phyloP scores from a whole-genome alignment of 2,113 vertebrate genomes.

The Bubo bubo region DNA sequence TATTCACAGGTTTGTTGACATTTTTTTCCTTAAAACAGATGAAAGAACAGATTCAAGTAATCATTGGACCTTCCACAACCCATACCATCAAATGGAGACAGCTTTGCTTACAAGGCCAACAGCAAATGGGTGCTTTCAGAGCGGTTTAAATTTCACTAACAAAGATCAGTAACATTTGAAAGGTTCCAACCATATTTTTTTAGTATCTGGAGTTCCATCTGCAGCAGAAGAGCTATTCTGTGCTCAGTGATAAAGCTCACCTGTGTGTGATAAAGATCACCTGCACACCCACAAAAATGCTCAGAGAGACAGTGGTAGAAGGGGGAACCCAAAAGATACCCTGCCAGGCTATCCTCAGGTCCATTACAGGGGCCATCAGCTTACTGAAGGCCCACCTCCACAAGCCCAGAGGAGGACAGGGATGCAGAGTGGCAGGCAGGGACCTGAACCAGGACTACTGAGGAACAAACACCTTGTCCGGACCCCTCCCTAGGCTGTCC shows the following conservation, averaged over 20 bases:
- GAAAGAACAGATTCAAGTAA: neutral
- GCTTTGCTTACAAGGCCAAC: neutral
- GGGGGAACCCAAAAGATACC: neutral
- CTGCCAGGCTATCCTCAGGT: neutral
- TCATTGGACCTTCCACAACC: neutral
- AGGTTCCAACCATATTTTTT: neutral
- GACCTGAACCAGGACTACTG: neutral
- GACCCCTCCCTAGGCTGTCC: accelerated
- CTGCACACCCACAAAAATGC: neutral
- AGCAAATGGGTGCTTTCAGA: neutral
- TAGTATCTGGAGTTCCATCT: neutral
- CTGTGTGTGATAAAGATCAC: neutral
- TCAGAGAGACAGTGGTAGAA: neutral
- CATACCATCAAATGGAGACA: neutral
- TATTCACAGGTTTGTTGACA: neutral
- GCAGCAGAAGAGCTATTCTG: neutral
- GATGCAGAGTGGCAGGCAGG: neutral
- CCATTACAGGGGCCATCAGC: neutral
- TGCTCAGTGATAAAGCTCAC: neutral
- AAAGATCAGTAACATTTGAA: neutral
- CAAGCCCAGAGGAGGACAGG: neutral
- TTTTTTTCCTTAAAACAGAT: neutral
- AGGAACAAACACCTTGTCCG: neutral
- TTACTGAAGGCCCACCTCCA: neutral
- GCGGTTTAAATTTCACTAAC: neutral